phyloP scores from a whole-genome alignment of 2,888 invertebrate genomes.

The Leucophenga montana region DNA sequence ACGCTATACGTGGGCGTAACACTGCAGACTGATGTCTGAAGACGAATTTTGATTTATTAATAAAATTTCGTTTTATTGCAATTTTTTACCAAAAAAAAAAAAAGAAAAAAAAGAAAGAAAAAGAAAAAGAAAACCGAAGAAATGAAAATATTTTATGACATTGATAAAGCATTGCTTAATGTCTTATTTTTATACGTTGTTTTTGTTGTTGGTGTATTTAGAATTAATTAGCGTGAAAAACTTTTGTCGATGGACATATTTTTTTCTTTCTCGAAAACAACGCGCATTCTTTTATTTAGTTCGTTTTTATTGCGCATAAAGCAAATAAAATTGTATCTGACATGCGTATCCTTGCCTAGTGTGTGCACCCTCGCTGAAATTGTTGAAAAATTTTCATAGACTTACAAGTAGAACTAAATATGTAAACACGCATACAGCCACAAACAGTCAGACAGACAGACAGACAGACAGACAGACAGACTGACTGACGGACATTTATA shows the following conservation, averaged over 20 bases:
- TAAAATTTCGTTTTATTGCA: constrained; percentile 9
- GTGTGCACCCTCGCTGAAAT: too few relatives aligned
- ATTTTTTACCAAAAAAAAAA: background rate
- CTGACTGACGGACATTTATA: constrained; percentile 5
- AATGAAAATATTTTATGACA: background rate
- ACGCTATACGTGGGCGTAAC: background rate
- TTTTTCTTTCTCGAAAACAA: background rate
- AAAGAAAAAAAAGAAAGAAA: background rate
- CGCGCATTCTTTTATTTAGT: too few relatives aligned
- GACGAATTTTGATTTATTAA: constrained; percentile 3
- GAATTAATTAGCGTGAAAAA: constrained; percentile 16
- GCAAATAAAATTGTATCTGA: background rate
- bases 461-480: background rate
- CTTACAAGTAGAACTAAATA: background rate
- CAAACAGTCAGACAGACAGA: background rate
- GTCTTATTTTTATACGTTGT: background rate
- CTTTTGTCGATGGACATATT: background rate
- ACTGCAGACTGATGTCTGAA: background rate
- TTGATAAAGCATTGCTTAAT: constrained; percentile 13
- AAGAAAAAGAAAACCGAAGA: background rate
- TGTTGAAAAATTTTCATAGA: background rate
- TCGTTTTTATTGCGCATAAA: background rate
- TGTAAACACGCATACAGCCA: background rate
- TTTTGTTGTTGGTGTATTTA: constrained; percentile 2
- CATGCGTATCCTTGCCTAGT: too few relatives aligned